Base-by-base conservation (phyloP, 2,113 vertebrate genomes). In the Athene cunicularia region DNA sequence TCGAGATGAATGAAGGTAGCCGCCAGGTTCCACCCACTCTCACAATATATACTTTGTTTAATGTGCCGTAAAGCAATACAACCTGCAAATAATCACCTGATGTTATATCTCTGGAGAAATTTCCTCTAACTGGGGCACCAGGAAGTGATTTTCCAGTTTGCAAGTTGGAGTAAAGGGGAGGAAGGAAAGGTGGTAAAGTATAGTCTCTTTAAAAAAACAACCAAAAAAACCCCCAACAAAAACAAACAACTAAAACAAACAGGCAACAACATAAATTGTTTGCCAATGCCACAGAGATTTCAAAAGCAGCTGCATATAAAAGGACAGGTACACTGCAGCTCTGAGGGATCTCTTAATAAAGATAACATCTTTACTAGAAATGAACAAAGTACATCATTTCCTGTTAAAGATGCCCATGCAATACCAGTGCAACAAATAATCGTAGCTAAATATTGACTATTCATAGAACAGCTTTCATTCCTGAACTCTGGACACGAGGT, bases 31-130 rank as follows among this genome's bases (percentile, higher is more conserved):
- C 76, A 62, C 60, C 45, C 80, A 47, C 32, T 59, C 43, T 80
- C 83, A 85, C 77, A 93, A 85, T 59, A 90, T 12, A 73, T 16
- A 91, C 84, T 94, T 97, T 90, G 37, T 85, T 50, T 85, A 62
- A 85, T 27, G 32, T 45, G 35, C 53, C 32, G 14, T 3, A 91
- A 50, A 80, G 47, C 66, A 93, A 93, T 66, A 72, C 27, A 91
- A 68, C 32, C 56, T 66, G 64, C 39, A 82, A 66, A 47, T 47
- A 21, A 85, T 93, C 60, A 64, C 83, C 23, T 95, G 64, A 90
- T 63, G 9, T 43, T 86, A 43, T 80, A 79, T 72, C 66, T 89
- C 52, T 89, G 53, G 71, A 79, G 56, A 95, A 83, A 86, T 60
- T 95, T 95, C 83, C 88, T 84, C 49, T 39, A 80, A 32, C 39